phyloP scores from a whole-genome alignment of 2,797 vertebrate genomes.

The Crocodylus rhombifer region DNA sequence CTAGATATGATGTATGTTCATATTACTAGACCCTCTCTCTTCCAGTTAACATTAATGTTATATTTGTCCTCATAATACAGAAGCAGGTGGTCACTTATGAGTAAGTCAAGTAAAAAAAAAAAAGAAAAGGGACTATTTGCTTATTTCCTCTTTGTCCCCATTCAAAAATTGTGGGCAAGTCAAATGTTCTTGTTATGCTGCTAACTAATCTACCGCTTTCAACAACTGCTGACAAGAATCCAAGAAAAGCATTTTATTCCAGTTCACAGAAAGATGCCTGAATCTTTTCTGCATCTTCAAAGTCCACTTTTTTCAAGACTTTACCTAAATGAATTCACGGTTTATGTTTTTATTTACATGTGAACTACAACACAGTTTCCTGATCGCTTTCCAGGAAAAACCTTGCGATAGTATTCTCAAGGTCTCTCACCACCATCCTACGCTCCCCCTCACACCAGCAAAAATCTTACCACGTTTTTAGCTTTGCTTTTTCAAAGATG shows the following conservation, averaged over 20 bases:
- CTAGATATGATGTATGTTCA: too few species aligned
- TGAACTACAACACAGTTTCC: background rate
- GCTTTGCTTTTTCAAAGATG: too few species aligned
- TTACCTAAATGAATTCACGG: background rate
- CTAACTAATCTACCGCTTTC: background rate
- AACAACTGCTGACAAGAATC: background rate
- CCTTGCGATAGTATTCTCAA: background rate
- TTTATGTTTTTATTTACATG: background rate
- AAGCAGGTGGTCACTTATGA: background rate
- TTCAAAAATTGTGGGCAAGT: background rate
- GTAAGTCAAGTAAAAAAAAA: background rate
- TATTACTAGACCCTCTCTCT: background rate
- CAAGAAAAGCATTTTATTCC: background rate
- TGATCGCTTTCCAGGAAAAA: background rate
- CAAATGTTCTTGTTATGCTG: background rate
- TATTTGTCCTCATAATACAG: background rate
- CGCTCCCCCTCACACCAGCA: too few species aligned
- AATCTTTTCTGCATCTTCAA: background rate
- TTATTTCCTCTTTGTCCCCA: too few species aligned
- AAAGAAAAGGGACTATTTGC: background rate
- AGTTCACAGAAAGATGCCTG: background rate
- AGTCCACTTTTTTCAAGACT: background rate
- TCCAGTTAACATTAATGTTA: background rate
- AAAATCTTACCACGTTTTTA: too few species aligned
- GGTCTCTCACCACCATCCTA: too few species aligned